Evolutionary conservation across 2,113 vertebrate genomes (phyloP).

Genomic region (Monopterus albus): DNA sequence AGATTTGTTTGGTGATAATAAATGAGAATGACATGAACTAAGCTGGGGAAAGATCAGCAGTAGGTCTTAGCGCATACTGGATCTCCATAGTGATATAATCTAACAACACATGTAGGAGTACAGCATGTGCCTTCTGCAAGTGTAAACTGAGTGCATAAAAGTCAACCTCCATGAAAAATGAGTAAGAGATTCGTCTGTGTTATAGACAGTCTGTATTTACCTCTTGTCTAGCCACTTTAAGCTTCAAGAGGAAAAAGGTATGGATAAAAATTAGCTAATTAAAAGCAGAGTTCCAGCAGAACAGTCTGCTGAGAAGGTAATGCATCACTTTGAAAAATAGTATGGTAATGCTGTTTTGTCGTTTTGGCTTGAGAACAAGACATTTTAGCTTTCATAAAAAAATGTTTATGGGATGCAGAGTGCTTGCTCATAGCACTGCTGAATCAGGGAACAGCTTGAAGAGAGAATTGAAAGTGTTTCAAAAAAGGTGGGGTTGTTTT

Average conservation of each 20-base stretch:
- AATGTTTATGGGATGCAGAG: neutral
- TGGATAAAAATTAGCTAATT: neutral
- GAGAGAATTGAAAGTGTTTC: too few relatives aligned
- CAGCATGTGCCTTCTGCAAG: too few relatives aligned
- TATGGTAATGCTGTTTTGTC: neutral
- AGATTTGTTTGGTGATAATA: neutral
- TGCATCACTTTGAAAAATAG: conserved; percentile 3
- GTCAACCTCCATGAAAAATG: too few relatives aligned
- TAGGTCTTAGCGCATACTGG: neutral
- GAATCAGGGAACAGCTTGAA: neutral
- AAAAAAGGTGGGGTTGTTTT: too few relatives aligned
- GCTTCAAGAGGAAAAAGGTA: neutral
- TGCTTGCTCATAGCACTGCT: neutral
- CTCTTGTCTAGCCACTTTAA: too few relatives aligned
- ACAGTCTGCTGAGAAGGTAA: neutral
- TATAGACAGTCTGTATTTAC: neutral
- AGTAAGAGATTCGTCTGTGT: neutral
- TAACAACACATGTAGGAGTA: neutral
- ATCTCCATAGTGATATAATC: neutral
- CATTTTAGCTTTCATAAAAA: neutral
- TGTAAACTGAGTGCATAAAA: too few relatives aligned
- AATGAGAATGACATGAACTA: neutral
- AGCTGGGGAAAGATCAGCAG: neutral
- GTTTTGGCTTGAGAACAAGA: neutral
- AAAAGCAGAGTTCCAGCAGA: neutral